Base-by-base conservation (phyloP, 2,888 invertebrate genomes). In the Leptinotarsa tumamoca region DNA sequence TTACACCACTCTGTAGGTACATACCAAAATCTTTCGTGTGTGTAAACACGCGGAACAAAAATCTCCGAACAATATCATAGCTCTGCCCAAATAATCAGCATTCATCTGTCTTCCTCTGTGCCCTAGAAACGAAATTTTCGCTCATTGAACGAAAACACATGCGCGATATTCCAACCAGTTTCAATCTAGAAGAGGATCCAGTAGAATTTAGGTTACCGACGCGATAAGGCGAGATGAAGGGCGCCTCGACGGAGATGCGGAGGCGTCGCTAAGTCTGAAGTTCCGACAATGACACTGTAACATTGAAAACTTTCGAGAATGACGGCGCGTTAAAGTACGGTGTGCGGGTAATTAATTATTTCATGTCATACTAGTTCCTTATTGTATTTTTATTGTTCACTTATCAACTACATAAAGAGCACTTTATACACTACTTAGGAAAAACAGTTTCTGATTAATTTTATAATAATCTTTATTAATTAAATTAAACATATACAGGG, bases 161-260 rank as follows among this genome's bases (percentile, higher is more conserved):
- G 58, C 58, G 54, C 54, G 10, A 54, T 54, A 43, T 54, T 54
- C 18, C n/a, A 10, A n/a, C 54, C 54, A 54, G 18, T 18, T 54
- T 18, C 54, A 13, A 18, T 18, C 18, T 18, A 7, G 21, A 15
- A 23, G 23, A 58, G 58, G 23, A 23, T 58, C 15, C 58, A 23
- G 58, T 58, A 21, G 23, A 58, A 58, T 23, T 21, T 58, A 27
- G 58, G 58, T 58, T 58, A 58, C 14, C 58, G 58, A 23, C 23
- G 58, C 23, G 23, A 58, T 15, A 58, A 21, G 13, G 58, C 58
- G 23, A 58, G 58, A 58, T 58, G 58, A 58, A 58, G 58, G 58
- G 58, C 58, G 58, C 23, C 58, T 18, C 23, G 23, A 23, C 21
- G 58, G 23, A 21, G 58, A 58, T 23, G 58, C 23, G 4, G 14